These are phyloP conservation scores for Sebastes oblongus DNA, from an alignment of 2,797 vertebrate genomes.

Conservation along the genomic window DNA sequence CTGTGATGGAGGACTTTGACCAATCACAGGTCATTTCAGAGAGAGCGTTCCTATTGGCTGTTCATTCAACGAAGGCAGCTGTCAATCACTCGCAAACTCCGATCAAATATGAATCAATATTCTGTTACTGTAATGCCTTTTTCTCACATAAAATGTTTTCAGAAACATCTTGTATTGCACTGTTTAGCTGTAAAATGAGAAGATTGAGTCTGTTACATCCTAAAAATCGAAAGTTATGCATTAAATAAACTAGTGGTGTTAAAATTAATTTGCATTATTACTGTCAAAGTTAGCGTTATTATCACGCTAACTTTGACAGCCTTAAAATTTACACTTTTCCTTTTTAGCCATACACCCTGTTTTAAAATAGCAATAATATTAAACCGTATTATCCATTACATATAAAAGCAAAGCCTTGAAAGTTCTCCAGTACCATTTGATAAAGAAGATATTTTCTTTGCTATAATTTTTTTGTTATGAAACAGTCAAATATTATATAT, in stretches of 20 bases:
- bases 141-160: no score
- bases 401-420: background rate
- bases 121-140: no score
- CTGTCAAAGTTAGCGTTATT: no score
- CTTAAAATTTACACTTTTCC: background rate
- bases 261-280: no score
- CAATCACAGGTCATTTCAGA: no score
- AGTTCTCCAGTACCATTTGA: background rate
- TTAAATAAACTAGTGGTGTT: no score
- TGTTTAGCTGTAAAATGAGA: no score
- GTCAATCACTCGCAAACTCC: rapidly evolving
- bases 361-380: background rate
- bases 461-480: background rate
- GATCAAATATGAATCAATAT: no score
- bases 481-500: background rate
- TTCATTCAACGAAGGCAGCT: no score
- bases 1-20: rapidly evolving
- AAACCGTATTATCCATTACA: background rate
- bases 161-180: no score
- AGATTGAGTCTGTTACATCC: rapidly evolving
- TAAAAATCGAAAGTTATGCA: no score
- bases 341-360: background rate
- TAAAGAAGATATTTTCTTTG: background rate
- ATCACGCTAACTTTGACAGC: rapidly evolving
- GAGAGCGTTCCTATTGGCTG: no score